A percentile compares a stretch with the other conserved stretches of the same genome.
Evolutionary conservation across 2,888 invertebrate species (phyloP).

Genomic region (Dorcus hopei): DNA sequence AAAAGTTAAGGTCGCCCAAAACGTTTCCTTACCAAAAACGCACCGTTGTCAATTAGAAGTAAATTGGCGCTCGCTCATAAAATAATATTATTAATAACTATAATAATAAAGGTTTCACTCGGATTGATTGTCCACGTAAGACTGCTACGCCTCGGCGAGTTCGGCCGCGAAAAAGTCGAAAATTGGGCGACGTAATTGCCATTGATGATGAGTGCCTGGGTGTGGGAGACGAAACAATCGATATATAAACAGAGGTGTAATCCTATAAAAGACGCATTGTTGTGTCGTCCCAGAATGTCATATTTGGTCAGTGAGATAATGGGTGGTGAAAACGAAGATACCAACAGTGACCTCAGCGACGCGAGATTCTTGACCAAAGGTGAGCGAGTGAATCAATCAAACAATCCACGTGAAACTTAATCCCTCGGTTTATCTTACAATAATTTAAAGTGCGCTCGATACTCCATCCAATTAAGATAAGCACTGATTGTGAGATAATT

Average conservation of each 20-base stretch:
- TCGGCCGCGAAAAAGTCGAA: neutral
- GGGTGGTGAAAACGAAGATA: constrained; percentile 67
- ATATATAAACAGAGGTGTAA: constrained; percentile 20
- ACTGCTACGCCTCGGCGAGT: neutral
- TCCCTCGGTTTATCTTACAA: too few species aligned
- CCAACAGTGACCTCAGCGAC: constrained; percentile 68
- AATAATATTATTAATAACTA: too few species aligned
- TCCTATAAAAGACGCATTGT: constrained; percentile 2
- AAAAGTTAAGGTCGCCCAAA: too few species aligned
- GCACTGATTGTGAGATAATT: too few species aligned
- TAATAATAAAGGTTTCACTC: too few species aligned
- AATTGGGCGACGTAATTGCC: neutral
- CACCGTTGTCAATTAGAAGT: too few species aligned
- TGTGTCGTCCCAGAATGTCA: constrained; percentile 32
- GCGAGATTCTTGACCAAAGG: constrained; percentile 78
- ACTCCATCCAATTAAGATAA: too few species aligned
- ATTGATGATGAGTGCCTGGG: constrained; percentile 10
- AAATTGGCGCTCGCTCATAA: too few species aligned
- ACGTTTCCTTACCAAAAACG: too few species aligned
- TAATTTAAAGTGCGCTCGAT: too few species aligned
- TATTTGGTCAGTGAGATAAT: constrained; percentile 42
- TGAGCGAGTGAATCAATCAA: constrained; percentile 13
- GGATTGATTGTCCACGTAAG: too few species aligned
- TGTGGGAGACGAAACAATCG: constrained; percentile 17
- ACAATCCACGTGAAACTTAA: too few species aligned